Evolutionary conservation across 2,888 invertebrate species (phyloP).

Genomic region (Ennomos erosarius): DNA sequence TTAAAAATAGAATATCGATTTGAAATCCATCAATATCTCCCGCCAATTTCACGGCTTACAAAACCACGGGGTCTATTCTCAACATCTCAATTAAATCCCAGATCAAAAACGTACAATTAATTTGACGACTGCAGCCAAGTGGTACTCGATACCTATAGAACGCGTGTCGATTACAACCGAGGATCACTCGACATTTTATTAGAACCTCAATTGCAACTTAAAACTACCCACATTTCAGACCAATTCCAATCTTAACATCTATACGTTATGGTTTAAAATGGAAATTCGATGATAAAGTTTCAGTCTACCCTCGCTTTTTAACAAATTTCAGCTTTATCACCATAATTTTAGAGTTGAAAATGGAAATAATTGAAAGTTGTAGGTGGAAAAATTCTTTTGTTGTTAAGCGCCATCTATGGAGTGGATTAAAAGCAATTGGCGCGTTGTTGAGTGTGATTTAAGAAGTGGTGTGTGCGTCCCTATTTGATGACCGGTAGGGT

Average conservation of each 20-base stretch:
- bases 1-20: background rate
- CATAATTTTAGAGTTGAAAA: conserved; percentile 13
- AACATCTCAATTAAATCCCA: conserved; percentile 32
- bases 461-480: conserved; percentile 48
- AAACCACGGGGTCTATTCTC: conserved; percentile 23
- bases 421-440: conserved; percentile 80
- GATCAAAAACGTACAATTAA: conserved; percentile 45
- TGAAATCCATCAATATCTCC: background rate
- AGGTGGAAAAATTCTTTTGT: conserved; percentile 57
- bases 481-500: conserved; percentile 41
- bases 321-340: conserved; percentile 10
- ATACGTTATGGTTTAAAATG: conserved; percentile 4
- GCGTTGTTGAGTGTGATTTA: conserved; percentile 67
- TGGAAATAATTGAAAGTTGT: conserved; percentile 23
- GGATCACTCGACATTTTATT: conserved; percentile 64
- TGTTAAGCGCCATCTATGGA: conserved; percentile 67
- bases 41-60: conserved; percentile 9
- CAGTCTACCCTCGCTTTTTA: background rate
- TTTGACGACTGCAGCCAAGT: conserved; percentile 40
- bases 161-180: conserved; percentile 64
- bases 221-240: conserved; percentile 29
- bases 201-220: conserved; percentile 62
- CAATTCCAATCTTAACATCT: background rate
- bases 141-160: conserved; percentile 37
- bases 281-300: background rate